A percentile compares a stretch with the other conserved stretches of the same genome.
Conservation (phyloP, 1,140 invertebrate genomes). For the Ladona fulva region DNA sequence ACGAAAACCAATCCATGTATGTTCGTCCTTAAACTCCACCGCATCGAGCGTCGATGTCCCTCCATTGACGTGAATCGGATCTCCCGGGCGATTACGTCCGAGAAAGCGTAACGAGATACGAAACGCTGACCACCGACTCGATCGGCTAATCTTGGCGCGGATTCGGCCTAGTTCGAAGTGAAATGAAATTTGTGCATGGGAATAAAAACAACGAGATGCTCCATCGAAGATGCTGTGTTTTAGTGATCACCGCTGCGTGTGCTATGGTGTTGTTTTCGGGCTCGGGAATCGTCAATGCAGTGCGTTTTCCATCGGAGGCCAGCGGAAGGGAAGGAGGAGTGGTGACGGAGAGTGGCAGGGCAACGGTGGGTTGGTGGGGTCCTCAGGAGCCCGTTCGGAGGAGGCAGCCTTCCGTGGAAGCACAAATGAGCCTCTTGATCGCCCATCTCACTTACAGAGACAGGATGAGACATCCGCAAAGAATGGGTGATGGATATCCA, state of each 20-base stretch:
- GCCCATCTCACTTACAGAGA: neutral
- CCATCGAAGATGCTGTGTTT: no score
- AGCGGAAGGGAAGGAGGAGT: neutral
- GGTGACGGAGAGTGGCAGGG: neutral
- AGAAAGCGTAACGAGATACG: no score
- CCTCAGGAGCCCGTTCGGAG: neutral
- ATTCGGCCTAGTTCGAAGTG: no score
- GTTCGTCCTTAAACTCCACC: no score
- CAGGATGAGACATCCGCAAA: neutral
- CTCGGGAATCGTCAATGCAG: neutral
- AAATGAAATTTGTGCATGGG: no score
- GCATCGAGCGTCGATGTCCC: no score
- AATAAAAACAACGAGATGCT: no score
- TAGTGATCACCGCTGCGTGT: neutral
- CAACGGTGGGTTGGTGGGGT: neutral
- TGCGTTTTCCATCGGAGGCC: neutral
- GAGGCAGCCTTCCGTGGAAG: neutral
- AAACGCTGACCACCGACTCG: no score
- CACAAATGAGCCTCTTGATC: neutral
- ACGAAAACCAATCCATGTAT: no score
- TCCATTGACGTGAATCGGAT: no score
- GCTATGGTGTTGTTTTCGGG: neutral
- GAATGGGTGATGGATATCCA: neutral
- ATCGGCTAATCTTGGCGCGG: no score
- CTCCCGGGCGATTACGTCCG: no score